phyloP scores from a whole-genome alignment of 2,113 vertebrate genomes.

The Podiceps cristatus region DNA sequence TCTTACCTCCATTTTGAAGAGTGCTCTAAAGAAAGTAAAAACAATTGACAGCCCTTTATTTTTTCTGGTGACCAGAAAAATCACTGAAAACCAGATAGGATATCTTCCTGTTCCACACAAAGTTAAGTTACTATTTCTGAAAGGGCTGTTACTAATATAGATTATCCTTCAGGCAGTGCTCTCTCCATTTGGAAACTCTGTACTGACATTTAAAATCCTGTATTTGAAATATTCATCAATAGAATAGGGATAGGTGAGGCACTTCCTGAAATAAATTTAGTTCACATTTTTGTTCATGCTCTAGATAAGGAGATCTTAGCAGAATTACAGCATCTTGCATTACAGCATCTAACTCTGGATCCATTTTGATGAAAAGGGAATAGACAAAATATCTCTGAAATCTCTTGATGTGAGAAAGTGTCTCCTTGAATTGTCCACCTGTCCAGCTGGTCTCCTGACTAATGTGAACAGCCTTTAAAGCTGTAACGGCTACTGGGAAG shows the following conservation, averaged over 20 bases:
- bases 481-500: background rate
- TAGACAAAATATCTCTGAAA: background rate
- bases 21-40: background rate
- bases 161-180: background rate
- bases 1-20: background rate
- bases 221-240: background rate
- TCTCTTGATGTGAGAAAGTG: background rate
- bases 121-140: background rate
- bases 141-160: background rate
- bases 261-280: background rate
- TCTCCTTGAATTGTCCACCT: background rate
- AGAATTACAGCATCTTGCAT: background rate
- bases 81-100: background rate
- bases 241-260: background rate
- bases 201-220: background rate
- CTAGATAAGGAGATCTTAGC: background rate
- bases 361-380: background rate
- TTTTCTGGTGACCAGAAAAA: background rate
- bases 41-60: background rate
- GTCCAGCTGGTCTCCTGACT: background rate
- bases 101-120: background rate
- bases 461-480: background rate
- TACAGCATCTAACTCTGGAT: background rate
- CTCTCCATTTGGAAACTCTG: background rate
- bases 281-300: background rate